phyloP scores from a whole-genome alignment of 1,140 invertebrate species.

The Philotrypesis tridentata region DNA sequence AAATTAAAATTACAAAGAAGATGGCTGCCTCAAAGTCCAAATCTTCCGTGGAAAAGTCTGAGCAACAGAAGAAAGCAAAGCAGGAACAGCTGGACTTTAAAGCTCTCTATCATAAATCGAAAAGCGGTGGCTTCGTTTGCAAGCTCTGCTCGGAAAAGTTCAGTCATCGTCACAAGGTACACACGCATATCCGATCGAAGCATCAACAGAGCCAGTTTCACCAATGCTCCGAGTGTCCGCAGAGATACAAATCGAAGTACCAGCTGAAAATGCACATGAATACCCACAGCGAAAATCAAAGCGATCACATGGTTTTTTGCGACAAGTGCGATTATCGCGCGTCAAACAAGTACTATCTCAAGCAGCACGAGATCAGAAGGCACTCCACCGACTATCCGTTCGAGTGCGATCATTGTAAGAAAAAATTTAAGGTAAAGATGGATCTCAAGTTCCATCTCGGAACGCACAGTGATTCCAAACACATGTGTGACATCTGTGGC shows the following conservation, averaged over 20 bases:
- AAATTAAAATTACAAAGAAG: neutral
- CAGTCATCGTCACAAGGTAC: conserved; percentile 68
- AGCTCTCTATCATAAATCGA: conserved; percentile 11
- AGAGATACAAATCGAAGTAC: conserved; percentile 48
- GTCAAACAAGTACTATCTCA: conserved; percentile 52
- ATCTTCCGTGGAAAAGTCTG: neutral
- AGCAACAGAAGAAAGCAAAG: neutral
- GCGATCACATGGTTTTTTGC: conserved; percentile 52
- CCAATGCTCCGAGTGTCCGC: conserved; percentile 50
- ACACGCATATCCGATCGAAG: conserved; percentile 46
- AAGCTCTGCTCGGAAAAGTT: conserved; percentile 60
- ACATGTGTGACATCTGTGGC: conserved; percentile 62
- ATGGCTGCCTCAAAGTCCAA: neutral
- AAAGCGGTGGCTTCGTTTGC: conserved; percentile 58
- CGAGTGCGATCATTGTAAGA: conserved; percentile 73
- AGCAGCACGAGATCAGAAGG: conserved; percentile 54
- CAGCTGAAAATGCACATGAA: conserved; percentile 23
- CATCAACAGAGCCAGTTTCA: conserved; percentile 45
- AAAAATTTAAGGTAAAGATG: conserved; percentile 69
- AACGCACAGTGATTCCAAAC: conserved; percentile 53
- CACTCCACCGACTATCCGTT: conserved; percentile 68
- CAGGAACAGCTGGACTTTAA: conserved; percentile 9
- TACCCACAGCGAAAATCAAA: conserved; percentile 28
- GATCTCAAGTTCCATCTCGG: conserved; percentile 70
- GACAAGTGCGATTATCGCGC: conserved; percentile 58